Percentiles rank a stretch among this genome's conserved stretches.
These are phyloP conservation scores for Cherax destructor DNA, from an alignment of 1,140 invertebrate species.

Conservation along the genomic window DNA sequence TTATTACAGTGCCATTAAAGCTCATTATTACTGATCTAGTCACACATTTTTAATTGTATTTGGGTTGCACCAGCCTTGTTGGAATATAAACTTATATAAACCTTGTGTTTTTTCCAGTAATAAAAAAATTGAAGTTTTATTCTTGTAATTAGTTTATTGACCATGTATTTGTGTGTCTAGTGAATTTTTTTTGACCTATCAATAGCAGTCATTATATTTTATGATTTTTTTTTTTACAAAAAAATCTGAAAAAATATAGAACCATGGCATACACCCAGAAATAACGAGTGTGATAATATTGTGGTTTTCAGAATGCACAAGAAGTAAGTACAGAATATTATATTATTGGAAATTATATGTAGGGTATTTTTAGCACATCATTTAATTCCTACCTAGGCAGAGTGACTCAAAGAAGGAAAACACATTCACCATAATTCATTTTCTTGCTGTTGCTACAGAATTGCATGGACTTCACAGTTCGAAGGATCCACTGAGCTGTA, in stretches of 20 bases:
- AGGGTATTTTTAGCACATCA: no score
- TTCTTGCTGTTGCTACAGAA: no score
- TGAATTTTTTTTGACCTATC: neutral
- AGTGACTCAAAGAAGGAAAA: no score
- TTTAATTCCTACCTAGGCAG: no score
- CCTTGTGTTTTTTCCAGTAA: slow-evolving; percentile 69
- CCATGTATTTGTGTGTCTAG: neutral
- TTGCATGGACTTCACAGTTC: no score
- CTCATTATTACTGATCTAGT: slow-evolving; percentile 42
- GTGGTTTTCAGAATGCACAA: neutral
- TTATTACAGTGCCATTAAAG: slow-evolving; percentile 11
- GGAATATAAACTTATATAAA: slow-evolving; percentile 64
- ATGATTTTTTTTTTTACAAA: neutral
- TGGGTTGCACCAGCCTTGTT: slow-evolving; percentile 63
- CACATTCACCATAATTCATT: no score
- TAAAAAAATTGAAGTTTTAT: slow-evolving; percentile 63
- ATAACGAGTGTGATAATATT: neutral
- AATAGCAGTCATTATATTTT: neutral
- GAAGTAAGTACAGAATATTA: neutral
- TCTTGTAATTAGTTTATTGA: slow-evolving; percentile 21
- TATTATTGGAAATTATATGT: neutral
- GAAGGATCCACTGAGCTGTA: no score
- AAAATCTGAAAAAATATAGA: neutral
- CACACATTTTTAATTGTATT: slow-evolving; percentile 42
- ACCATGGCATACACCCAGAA: neutral